Conservation (phyloP, 2,797 vertebrate genomes). For the Amphiprion clarkii region DNA sequence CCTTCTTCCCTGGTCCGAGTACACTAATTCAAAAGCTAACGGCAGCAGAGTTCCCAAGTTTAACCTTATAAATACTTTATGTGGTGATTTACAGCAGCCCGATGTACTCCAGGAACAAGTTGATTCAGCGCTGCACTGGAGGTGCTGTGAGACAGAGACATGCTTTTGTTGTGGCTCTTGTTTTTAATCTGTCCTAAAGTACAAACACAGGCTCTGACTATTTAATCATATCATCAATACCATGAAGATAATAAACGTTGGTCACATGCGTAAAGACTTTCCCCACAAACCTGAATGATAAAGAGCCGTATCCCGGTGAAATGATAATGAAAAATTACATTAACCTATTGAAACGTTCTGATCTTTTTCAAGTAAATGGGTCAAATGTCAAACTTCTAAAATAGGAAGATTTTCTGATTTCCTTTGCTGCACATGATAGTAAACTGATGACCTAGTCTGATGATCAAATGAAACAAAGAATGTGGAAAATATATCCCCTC, state of each 20-base stretch:
- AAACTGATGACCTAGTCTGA: too few relatives aligned
- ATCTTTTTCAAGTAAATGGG: background rate
- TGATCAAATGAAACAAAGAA: too few relatives aligned
- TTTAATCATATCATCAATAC: background rate
- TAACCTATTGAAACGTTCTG: background rate
- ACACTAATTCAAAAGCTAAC: slow-evolving; percentile 81
- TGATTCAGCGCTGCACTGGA: slow-evolving; percentile 25
- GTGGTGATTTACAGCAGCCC: slow-evolving; percentile 78
- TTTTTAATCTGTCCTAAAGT: slow-evolving; percentile 29
- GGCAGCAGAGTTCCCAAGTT: slow-evolving; percentile 80
- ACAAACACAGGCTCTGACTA: slow-evolving; percentile 1
- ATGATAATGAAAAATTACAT: too few relatives aligned
- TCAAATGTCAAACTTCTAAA: background rate
- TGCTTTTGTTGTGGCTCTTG: background rate
- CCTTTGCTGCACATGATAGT: too few relatives aligned
- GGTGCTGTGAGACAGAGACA: slow-evolving; percentile 39
- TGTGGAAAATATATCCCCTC: background rate
- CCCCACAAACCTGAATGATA: background rate
- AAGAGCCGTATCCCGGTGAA: too few relatives aligned
- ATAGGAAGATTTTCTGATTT: too few relatives aligned
- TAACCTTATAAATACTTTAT: slow-evolving; percentile 84
- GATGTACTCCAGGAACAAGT: slow-evolving; percentile 55
- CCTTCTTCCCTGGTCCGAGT: slow-evolving; percentile 63
- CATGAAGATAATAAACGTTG: background rate
- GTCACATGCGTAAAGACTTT: background rate